Evolutionary conservation across 2,113 vertebrate species (phyloP).

Genomic region (Orycteropus afer): DNA sequence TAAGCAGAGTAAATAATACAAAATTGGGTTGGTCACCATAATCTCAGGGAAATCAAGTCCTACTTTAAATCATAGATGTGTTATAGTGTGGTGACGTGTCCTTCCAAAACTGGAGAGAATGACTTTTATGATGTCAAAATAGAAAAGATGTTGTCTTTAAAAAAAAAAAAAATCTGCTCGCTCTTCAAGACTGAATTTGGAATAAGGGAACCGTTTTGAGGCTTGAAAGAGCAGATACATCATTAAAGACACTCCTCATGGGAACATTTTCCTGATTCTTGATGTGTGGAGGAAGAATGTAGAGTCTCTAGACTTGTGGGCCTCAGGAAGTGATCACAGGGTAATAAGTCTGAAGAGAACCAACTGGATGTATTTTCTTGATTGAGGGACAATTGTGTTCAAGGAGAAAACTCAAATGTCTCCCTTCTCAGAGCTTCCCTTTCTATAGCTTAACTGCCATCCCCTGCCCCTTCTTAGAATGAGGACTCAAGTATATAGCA

Average conservation of each 20-base stretch:
- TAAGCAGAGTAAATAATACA: neutral
- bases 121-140: neutral
- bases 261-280: neutral
- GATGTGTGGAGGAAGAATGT: neutral
- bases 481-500: neutral
- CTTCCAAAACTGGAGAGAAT: neutral
- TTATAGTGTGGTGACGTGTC: neutral
- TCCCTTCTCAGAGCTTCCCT: neutral
- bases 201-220: neutral
- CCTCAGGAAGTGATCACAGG: neutral
- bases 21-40: neutral
- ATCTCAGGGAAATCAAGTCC: neutral
- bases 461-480: neutral
- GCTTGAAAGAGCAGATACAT: neutral
- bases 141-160: neutral
- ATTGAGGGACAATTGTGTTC: neutral
- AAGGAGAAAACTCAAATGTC: neutral
- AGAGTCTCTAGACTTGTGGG: neutral
- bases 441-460: neutral
- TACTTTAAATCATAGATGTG: neutral
- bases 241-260: neutral
- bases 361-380: neutral
- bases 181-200: neutral
- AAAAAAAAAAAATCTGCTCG: too few relatives aligned
- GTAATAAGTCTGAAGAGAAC: too few relatives aligned